A percentile compares a stretch with the other conserved stretches of the same genome.
Conservation (phyloP, 2,113 vertebrate species). For the Fulmarus glacialis region DNA sequence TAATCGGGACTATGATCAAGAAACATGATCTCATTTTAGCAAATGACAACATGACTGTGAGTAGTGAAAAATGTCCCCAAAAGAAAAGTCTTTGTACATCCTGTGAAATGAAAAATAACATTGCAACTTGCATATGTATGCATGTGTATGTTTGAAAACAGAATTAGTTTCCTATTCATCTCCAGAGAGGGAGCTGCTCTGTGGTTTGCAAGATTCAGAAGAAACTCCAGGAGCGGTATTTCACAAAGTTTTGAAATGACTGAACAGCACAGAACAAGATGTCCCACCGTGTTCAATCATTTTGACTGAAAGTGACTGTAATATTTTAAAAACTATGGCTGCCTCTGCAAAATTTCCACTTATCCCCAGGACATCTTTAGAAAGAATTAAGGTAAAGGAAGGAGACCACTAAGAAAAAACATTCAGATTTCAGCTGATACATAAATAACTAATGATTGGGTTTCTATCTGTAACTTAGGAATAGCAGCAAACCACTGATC, state of each 20-base stretch:
- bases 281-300: not conserved
- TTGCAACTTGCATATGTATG: not conserved
- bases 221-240: not conserved
- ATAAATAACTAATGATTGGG: not conserved
- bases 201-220: not conserved
- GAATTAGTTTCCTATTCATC: not conserved
- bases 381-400: not conserved
- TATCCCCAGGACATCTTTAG: not conserved
- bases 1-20: not conserved
- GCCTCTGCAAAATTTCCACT: not conserved
- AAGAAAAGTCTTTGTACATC: not conserved
- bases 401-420: not conserved
- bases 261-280: not conserved
- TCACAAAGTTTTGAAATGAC: not conserved
- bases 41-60: not conserved
- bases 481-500: not conserved
- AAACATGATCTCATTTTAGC: not conserved
- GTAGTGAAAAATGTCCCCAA: not conserved
- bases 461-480: not conserved
- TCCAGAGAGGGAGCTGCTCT: not conserved
- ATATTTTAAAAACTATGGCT: not conserved
- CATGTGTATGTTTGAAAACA: not conserved
- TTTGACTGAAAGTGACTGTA: not conserved
- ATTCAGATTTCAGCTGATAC: not conserved
- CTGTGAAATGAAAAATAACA: not conserved